Evolutionary conservation across 2,888 invertebrate genomes (phyloP), one percentile per base, ranked within the genome.

Genomic region (Argyra leucocephala): DNA sequence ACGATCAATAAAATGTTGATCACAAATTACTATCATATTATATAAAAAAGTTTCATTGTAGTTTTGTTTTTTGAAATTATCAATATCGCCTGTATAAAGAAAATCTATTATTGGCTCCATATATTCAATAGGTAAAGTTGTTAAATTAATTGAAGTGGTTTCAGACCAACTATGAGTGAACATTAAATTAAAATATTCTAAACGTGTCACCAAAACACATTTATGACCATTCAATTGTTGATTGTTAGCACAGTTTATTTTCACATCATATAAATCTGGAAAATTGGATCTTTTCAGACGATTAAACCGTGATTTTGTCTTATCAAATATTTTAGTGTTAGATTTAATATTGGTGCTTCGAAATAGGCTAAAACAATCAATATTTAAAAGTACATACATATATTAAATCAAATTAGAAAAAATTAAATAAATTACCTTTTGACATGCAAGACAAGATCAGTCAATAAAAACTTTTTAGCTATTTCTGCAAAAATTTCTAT

Each of bases 141-240:
- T 72, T 58, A 80, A 68, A 68, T 74, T 76, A 1, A 80, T 75
- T 0, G 70, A 71, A 5, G 72, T 71, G 2, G 72, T 74, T 68
- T 78, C 78, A 1, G 76, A 73, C 93, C 93, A 93, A 60, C 88
- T 85, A 72, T 86, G 85, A 73, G 86, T 85, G 72, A 93, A 88
- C 90, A 94, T 90, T 72, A 88, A 88, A 67, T 86, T 85, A 76
- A 94, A 94, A 78, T 93, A 94, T 69, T 93, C 92, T n/a, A 90
- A 80, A 37, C 92, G 80, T 0, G 91, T 88, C 0, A 88, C 86
- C 22, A 94, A 78, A n/a, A 94, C 81, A 74, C 92, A 93, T 73
- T 88, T 89, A 75, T 94, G 93, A 0, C 90, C 92, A 0, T 82
- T 76, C 23, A 91, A 76, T 60, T 75, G 72, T 24, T 73, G 68